phyloP scores from a whole-genome alignment of 2,888 invertebrate species.

The Melipona beecheii region DNA sequence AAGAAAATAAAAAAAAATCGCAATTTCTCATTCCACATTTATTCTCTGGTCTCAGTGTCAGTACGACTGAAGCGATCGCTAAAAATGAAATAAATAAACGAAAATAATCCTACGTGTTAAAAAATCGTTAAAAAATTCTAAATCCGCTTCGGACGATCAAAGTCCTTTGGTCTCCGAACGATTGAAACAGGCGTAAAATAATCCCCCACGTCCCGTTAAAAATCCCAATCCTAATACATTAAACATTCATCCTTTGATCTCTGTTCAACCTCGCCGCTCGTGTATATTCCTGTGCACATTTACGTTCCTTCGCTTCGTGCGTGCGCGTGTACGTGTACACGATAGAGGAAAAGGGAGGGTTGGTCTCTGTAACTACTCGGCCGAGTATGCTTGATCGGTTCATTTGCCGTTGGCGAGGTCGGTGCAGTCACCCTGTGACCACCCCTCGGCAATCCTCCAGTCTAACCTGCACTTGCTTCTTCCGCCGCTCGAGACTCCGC shows the following conservation, averaged over 20 bases:
- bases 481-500: constrained; percentile 50
- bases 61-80: no score
- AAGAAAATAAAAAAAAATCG: no score
- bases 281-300: neutral
- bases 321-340: neutral
- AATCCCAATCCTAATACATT: constrained; percentile 12
- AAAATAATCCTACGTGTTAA: no score
- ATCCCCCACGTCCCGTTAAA: constrained; percentile 8
- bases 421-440: constrained; percentile 48
- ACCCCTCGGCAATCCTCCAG: constrained; percentile 46
- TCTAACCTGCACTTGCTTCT: constrained; percentile 57
- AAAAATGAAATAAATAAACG: no score
- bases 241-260: constrained; percentile 62
- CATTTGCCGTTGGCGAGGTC: constrained; percentile 63
- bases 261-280: constrained; percentile 14
- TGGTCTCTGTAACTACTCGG: constrained; percentile 70
- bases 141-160: no score
- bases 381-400: constrained; percentile 70
- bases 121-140: no score
- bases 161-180: no score
- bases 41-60: no score
- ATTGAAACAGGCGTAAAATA: neutral
- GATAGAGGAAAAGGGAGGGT: constrained; percentile 11
- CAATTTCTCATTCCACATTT: no score
- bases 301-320: neutral